Evolutionary conservation across 2,113 vertebrate species (phyloP), one percentile per base, ranked within the genome.

Genomic region (Perca fluviatilis): DNA sequence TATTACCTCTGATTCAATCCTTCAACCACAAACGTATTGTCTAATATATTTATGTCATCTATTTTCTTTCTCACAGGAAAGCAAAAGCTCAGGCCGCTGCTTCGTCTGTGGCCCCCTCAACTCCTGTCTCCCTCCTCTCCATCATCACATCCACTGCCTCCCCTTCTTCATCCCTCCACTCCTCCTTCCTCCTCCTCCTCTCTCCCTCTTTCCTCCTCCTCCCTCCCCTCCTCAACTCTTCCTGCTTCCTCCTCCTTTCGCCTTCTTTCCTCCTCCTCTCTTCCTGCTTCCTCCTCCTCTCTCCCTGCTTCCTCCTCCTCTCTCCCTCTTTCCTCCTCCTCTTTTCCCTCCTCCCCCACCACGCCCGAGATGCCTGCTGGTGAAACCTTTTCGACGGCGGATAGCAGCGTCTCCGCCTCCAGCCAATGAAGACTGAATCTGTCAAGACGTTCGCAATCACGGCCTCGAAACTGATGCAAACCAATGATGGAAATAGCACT

Each of bases 91-190:
- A 4, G 18, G 2, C 33, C 6, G 40, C 43, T 6, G 0, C 30
- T 30, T 1, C 9, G 0, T 10, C 72, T 43, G 18, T 2, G 5
- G 13, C 5, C 16, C 6, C 33, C 0, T 49, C 76, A 10, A 58
- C 84, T 47, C 2, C 21, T 6, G 23, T 33, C 50, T 70, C 81
- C 60, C 77, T 79, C 65, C 82, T 78, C 49, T 61, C 70, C 80
- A 74, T 86, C 86, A 67, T 86, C 64, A 88, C 81, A 1, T 82
- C 85, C 67, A 57, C 77, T 0, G 23, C 80, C 78, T 63, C 77
- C 25, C 19, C 60, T 5, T 8, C 60, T 4, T 27, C 72, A 0
- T 13, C n/a, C 64, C 23, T 3, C 16, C 46, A 9, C 36, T n/a
- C 33, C 43, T 14, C 65, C 19, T 2, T 36, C 9, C 3, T 4